Conservation (phyloP, 2,888 invertebrate genomes). For the Frankliniella fusca region DNA sequence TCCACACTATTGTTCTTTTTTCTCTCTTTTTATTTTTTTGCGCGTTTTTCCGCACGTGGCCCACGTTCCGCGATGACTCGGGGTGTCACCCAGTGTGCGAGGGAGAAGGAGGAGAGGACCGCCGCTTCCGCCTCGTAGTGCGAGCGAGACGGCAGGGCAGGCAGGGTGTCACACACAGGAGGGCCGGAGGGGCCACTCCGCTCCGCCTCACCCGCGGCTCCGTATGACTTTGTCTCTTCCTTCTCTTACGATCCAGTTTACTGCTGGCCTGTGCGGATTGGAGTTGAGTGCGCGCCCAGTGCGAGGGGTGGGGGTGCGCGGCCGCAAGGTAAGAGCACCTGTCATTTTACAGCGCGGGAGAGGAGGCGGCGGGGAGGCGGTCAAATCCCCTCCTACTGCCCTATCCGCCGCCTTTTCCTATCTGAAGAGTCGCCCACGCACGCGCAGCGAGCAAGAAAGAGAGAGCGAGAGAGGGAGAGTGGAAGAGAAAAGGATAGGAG, state of each 20-base stretch:
- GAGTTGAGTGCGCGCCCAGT: neutral
- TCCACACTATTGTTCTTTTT: too few relatives aligned
- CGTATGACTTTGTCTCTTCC: constrained; percentile 7
- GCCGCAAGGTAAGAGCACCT: neutral
- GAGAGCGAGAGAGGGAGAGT: too few relatives aligned
- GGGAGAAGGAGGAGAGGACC: too few relatives aligned
- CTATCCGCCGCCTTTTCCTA: too few relatives aligned
- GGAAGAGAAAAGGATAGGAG: too few relatives aligned
- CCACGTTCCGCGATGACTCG: too few relatives aligned
- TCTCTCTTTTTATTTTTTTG: too few relatives aligned
- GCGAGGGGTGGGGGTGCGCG: neutral
- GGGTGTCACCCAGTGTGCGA: too few relatives aligned
- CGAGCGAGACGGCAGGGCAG: neutral
- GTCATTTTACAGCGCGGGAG: constrained; percentile 10
- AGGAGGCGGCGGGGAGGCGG: neutral
- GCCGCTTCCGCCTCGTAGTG: too few relatives aligned
- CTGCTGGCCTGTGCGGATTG: neutral
- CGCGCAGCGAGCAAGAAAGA: too few relatives aligned
- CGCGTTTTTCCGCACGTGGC: too few relatives aligned
- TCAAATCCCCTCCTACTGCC: neutral
- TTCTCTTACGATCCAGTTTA: constrained; percentile 15
- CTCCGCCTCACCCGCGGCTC: neutral
- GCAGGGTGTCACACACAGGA: neutral
- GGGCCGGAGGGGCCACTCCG: neutral
- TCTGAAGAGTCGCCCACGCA: too few relatives aligned